phyloP scores from a whole-genome alignment of 2,113 vertebrate genomes.

The Nettapus auritus region DNA sequence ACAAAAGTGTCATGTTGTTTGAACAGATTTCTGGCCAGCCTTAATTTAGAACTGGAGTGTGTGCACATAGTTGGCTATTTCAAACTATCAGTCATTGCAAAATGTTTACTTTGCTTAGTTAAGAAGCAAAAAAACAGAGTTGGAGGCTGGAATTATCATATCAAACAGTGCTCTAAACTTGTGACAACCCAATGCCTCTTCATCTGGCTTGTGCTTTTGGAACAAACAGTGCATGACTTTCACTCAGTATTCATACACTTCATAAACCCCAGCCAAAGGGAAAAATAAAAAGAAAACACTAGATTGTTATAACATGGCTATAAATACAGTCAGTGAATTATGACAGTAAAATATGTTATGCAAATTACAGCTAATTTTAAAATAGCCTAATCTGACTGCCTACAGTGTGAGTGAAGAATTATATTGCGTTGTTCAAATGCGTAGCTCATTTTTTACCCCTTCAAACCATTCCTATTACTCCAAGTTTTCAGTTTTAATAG shows the following conservation, averaged over 20 bases:
- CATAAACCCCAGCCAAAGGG: slow-evolving; percentile 21
- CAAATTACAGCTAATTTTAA: slow-evolving; percentile 74
- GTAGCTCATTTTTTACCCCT: neutral
- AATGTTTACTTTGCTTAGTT: slow-evolving; percentile 38
- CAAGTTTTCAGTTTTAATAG: slow-evolving; percentile 18
- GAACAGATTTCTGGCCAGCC: neutral
- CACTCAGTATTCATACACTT: slow-evolving; percentile 59
- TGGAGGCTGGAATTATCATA: slow-evolving; percentile 45
- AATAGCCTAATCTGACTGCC: slow-evolving; percentile 60
- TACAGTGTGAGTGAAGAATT: slow-evolving; percentile 52
- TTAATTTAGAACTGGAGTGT: slow-evolving; percentile 3
- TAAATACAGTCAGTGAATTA: slow-evolving; percentile 71
- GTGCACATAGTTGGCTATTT: slow-evolving; percentile 14
- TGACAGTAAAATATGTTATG: slow-evolving; percentile 64
- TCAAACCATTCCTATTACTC: slow-evolving; percentile 35
- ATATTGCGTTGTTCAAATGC: neutral
- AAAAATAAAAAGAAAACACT: slow-evolving; percentile 51
- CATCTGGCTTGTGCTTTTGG: slow-evolving; percentile 16
- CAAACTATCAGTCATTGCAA: slow-evolving; percentile 4
- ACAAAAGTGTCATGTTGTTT: slow-evolving; percentile 35
- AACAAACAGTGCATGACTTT: slow-evolving; percentile 32
- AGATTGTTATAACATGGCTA: slow-evolving; percentile 67
- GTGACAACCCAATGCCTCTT: slow-evolving; percentile 25
- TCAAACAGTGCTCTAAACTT: slow-evolving; percentile 40
- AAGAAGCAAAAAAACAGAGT: neutral